Evolutionary conservation across 2,888 invertebrate species (phyloP).

Genomic region (Limenitis camilla): DNA sequence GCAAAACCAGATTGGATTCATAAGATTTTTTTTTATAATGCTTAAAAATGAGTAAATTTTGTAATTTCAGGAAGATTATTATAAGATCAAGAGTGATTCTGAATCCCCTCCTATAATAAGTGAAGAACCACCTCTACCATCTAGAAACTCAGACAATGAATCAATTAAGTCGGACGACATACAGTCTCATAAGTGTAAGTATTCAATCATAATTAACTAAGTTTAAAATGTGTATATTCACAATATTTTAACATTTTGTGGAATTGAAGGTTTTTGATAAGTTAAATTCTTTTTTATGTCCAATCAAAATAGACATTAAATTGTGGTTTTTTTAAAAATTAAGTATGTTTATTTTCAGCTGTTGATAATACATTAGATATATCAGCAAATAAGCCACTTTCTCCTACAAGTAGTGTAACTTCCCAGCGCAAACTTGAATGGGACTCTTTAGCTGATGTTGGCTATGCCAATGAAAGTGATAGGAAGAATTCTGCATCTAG

Average conservation of each 20-base stretch:
- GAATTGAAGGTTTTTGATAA: too few species aligned
- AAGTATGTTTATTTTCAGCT: constrained; percentile 43
- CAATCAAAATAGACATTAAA: too few species aligned
- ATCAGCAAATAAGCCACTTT: constrained; percentile 63
- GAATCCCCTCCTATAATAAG: constrained; percentile 62
- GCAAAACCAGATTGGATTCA: too few species aligned
- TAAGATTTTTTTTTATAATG: neutral
- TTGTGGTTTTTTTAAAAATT: too few species aligned
- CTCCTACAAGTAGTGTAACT: constrained; percentile 84
- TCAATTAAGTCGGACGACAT: constrained; percentile 54
- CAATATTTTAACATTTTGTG: too few species aligned
- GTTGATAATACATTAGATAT: constrained; percentile 53
- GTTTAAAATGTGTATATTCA: too few species aligned
- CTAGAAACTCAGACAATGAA: constrained; percentile 46
- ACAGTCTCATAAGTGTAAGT: constrained; percentile 62
- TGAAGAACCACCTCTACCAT: constrained; percentile 38
- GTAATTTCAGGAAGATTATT: constrained; percentile 38
- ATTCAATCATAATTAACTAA: neutral
- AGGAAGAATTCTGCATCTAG: constrained; percentile 64
- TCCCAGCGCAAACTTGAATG: constrained; percentile 86
- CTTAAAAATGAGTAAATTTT: neutral
- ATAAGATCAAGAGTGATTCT: constrained; percentile 43
- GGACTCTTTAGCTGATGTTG: constrained; percentile 92
- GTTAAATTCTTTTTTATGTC: too few species aligned
- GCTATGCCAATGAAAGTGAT: constrained; percentile 78